These are phyloP conservation scores for Nasonia giraulti DNA, from an alignment of 1,140 invertebrate species.

Conservation along the genomic window DNA sequence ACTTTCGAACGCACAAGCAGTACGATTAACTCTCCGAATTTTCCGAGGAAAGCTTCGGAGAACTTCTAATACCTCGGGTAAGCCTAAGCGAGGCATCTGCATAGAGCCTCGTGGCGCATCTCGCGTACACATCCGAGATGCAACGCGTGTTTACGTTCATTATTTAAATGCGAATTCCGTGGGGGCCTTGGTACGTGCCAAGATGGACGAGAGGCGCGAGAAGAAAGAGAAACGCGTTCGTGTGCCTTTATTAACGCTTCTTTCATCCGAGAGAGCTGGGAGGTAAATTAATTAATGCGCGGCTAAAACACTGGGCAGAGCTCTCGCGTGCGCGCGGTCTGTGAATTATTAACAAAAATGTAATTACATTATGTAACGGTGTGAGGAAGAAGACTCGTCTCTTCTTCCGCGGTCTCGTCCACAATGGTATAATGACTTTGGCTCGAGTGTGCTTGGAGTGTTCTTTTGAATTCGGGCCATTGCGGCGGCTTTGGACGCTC, in stretches of 20 bases:
- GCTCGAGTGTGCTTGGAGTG: not conserved
- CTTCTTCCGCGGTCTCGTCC: not conserved
- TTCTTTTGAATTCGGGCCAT: not conserved
- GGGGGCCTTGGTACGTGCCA: not conserved
- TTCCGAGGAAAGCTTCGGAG: too few species aligned
- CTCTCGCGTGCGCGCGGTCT: not conserved
- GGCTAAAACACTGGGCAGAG: conserved; percentile 43
- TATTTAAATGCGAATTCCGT: conserved; percentile 35
- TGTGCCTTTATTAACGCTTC: conserved; percentile 48
- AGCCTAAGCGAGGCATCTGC: not conserved
- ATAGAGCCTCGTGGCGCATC: too few species aligned
- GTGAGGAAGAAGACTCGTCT: not conserved
- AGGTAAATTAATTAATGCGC: conserved; percentile 55
- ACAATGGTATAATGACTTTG: not conserved
- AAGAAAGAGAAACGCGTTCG: not conserved
- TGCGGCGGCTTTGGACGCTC: not conserved
- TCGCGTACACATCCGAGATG: not conserved
- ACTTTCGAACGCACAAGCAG: too few species aligned
- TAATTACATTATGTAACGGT: conserved; percentile 50
- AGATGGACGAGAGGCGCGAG: not conserved
- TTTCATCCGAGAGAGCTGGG: conserved; percentile 42
- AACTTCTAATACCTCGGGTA: not conserved
- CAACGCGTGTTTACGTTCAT: conserved; percentile 40
- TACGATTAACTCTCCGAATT: too few species aligned
- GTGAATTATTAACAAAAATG: conserved; percentile 53